Evolutionary conservation across 2,797 vertebrate genomes (phyloP).

Genomic region (Acropternis orthonyx): DNA sequence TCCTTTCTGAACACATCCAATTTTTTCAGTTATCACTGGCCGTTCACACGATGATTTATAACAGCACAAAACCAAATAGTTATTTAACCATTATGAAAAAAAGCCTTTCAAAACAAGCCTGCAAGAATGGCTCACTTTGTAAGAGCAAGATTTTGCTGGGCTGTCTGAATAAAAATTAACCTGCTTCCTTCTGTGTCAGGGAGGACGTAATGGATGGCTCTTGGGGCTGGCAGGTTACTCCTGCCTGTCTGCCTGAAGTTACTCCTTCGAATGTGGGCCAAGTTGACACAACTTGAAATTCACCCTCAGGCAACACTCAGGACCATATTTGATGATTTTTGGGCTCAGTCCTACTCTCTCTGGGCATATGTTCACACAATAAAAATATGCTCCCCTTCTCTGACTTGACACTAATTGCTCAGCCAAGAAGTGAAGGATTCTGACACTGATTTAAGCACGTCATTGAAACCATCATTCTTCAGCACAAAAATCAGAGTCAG

Average conservation of each 20-base stretch:
- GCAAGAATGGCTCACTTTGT: constrained; percentile 23
- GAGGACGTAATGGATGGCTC: constrained; percentile 11
- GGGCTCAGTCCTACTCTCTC: constrained; percentile 16
- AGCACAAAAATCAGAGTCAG: background rate
- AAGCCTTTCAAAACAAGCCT: constrained; percentile 7
- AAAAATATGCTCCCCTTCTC: constrained; percentile 37
- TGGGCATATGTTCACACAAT: constrained; percentile 27
- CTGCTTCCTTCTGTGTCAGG: constrained; percentile 16
- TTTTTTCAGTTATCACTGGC: constrained; percentile 33
- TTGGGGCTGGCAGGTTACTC: background rate
- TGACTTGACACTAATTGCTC: constrained; percentile 32
- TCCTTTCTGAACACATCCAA: constrained; percentile 35
- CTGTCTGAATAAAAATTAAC: constrained; percentile 64
- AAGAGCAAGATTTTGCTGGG: background rate
- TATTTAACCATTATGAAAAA: constrained; percentile 40
- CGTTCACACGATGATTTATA: background rate
- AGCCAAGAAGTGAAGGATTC: constrained; percentile 15
- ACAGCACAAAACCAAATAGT: constrained; percentile 18
- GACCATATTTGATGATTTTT: constrained; percentile 29
- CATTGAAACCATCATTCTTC: background rate
- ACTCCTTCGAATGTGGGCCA: background rate
- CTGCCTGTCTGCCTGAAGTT: background rate
- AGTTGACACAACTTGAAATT: constrained; percentile 16
- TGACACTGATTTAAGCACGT: background rate
- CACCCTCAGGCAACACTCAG: constrained; percentile 19